A percentile compares a stretch with the other conserved stretches of the same genome.
phyloP scores from a whole-genome alignment of 2,797 vertebrate genomes.

The Protonibea diacanthus region DNA sequence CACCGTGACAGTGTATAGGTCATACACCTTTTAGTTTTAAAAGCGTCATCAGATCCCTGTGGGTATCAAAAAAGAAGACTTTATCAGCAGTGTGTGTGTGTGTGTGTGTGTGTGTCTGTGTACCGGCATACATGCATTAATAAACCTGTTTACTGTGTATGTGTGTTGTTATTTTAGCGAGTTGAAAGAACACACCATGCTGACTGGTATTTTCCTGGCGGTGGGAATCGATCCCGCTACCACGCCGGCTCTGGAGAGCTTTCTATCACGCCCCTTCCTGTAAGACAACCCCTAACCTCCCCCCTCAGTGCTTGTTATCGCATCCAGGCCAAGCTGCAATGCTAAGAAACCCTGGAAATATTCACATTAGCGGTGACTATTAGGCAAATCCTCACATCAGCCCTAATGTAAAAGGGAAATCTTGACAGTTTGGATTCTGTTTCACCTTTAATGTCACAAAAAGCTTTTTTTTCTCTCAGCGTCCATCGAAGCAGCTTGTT shows the following conservation, averaged over 20 bases:
- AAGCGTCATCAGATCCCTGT: neutral
- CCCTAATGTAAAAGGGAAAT: neutral
- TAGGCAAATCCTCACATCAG: neutral
- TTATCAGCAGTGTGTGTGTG: conserved; percentile 12
- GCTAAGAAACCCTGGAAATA: neutral
- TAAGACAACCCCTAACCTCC: conserved; percentile 74
- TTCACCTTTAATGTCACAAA: neutral
- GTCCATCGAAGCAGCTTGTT: neutral
- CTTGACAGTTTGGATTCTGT: neutral
- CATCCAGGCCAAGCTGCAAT: conserved; percentile 61
- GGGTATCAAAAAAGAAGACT: neutral
- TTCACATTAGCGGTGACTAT: neutral
- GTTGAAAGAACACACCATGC: conserved; percentile 83
- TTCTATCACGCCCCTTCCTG: conserved; percentile 84
- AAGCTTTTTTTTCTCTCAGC: neutral
- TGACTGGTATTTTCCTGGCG: conserved; percentile 86
- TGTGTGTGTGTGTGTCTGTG: conserved; percentile 11
- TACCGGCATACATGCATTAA: conserved; percentile 3
- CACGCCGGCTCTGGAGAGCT: conserved; percentile 83
- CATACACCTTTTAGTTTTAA: neutral
- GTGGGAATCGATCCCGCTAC: conserved; percentile 85
- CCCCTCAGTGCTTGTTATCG: conserved; percentile 31
- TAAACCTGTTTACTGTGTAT: conserved; percentile 57
- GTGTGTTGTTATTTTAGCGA: conserved; percentile 83
- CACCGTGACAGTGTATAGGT: neutral